Percentiles rank a stretch among this genome's conserved stretches.
phyloP scores from a whole-genome alignment of 23 tunicate species.

The Ciona savignyi region DNA sequence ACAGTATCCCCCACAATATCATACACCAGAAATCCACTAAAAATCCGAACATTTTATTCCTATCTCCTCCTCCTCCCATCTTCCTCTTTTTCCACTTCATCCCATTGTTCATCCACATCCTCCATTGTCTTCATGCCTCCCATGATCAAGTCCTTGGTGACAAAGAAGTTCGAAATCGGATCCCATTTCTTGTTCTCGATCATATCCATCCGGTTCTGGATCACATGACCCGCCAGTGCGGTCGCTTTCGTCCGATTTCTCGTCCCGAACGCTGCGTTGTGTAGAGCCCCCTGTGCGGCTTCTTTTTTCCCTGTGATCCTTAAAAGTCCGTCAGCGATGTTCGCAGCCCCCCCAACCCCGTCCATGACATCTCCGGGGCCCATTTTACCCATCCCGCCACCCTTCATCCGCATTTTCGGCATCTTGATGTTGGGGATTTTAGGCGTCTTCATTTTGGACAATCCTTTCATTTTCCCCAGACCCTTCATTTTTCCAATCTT shows the following conservation, averaged over 20 bases:
- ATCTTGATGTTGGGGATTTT: slow-evolving; percentile 25
- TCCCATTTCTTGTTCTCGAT: background rate
- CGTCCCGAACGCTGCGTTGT: slow-evolving; percentile 17
- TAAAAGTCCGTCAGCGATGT: slow-evolving; percentile 59
- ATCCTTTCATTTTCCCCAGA: slow-evolving; percentile 14
- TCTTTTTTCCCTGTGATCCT: slow-evolving; percentile 73
- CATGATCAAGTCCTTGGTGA: slow-evolving; percentile 10
- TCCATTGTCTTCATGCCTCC: slow-evolving; percentile 28
- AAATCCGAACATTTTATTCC: background rate
- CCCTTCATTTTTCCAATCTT: slow-evolving; percentile 7
- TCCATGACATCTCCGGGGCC: slow-evolving; percentile 33
- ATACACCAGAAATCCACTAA: background rate
- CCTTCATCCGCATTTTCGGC: slow-evolving; percentile 6
- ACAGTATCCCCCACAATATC: background rate
- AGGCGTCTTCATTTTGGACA: slow-evolving; percentile 14
- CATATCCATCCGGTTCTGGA: slow-evolving; percentile 11
- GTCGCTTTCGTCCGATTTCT: slow-evolving; percentile 66
- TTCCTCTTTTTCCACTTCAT: slow-evolving; percentile 42
- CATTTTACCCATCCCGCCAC: slow-evolving; percentile 18
- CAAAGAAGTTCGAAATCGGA: background rate
- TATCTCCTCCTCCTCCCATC: no score
- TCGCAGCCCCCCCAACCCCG: slow-evolving; percentile 57
- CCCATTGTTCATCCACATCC: slow-evolving; percentile 53
- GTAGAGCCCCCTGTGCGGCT: slow-evolving; percentile 5
- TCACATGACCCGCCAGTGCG: slow-evolving; percentile 24